phyloP scores from a whole-genome alignment of 2,888 invertebrate species.

The Ectemnius cavifrons region DNA sequence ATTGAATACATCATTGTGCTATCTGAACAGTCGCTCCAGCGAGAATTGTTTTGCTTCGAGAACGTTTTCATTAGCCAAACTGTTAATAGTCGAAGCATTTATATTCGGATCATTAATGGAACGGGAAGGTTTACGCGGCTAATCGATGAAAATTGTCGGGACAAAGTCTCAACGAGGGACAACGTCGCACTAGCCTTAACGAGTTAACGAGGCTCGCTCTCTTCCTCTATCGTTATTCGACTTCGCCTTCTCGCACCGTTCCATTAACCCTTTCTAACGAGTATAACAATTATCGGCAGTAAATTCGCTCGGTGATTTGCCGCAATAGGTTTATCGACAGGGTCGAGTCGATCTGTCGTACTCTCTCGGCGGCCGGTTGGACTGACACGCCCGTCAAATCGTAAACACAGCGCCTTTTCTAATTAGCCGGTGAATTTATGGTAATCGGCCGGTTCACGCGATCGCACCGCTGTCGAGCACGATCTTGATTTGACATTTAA shows the following conservation, averaged over 20 bases:
- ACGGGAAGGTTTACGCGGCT: slow-evolving; percentile 33
- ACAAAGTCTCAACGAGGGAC: slow-evolving; percentile 37
- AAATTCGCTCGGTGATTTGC: slow-evolving; percentile 58
- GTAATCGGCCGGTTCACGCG: not conserved
- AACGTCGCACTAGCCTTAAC: slow-evolving; percentile 56
- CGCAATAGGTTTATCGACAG: slow-evolving; percentile 20
- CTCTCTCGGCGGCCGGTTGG: not conserved
- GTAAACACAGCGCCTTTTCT: slow-evolving; percentile 2
- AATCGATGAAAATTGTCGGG: slow-evolving; percentile 52
- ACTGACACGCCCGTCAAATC: slow-evolving; percentile 5
- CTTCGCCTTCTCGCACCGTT: slow-evolving; percentile 33
- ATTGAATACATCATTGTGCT: too few relatives aligned
- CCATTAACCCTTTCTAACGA: slow-evolving; percentile 48
- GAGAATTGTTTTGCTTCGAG: too few relatives aligned
- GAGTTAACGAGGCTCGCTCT: slow-evolving; percentile 52
- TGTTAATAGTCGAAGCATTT: not conserved
- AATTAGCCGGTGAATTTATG: slow-evolving; percentile 6
- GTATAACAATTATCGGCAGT: slow-evolving; percentile 60
- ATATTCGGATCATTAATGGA: slow-evolving; percentile 13
- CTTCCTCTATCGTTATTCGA: slow-evolving; percentile 14
- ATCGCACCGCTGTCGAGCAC: not conserved
- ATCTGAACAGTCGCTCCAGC: too few relatives aligned
- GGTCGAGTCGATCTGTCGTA: slow-evolving; percentile 26
- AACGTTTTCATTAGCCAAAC: too few relatives aligned
- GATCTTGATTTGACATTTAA: slow-evolving; percentile 1